Conservation (phyloP, 2,113 vertebrate genomes). For the Noturus placidus region DNA sequence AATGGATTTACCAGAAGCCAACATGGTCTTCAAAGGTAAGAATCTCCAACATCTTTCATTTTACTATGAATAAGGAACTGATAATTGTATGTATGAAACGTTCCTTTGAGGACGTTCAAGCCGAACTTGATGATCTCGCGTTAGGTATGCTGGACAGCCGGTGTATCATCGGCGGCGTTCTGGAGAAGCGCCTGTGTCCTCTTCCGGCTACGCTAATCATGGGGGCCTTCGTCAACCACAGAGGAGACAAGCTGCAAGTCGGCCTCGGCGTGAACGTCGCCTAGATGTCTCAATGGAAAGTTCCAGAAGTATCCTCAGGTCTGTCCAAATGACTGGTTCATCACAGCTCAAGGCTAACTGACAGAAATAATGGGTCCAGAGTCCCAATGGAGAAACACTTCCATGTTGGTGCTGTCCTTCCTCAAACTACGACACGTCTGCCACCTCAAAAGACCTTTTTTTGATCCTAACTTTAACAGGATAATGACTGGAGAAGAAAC, state of each 20-base stretch:
- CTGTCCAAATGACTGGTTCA: slow-evolving; percentile 11
- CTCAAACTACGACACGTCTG: neutral
- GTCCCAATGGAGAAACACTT: neutral
- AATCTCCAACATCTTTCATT: neutral
- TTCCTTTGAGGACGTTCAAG: neutral
- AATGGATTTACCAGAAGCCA: slow-evolving; percentile 87
- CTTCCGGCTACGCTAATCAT: slow-evolving; percentile 90
- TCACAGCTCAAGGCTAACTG: neutral
- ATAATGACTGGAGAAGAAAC: neutral
- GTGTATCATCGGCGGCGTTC: slow-evolving; percentile 89
- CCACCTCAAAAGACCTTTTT: neutral
- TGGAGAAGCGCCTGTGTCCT: slow-evolving; percentile 90
- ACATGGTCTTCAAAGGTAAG: slow-evolving; percentile 89
- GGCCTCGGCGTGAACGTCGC: slow-evolving; percentile 91
- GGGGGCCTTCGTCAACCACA: slow-evolving; percentile 92
- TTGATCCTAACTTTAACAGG: neutral
- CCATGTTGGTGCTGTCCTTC: slow-evolving; percentile 27
- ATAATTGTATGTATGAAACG: neutral
- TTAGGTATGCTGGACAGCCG: slow-evolving; percentile 91
- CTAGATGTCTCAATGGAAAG: slow-evolving; percentile 56
- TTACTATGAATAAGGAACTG: neutral
- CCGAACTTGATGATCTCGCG: neutral
- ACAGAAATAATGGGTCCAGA: neutral
- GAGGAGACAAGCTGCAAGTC: slow-evolving; percentile 90
- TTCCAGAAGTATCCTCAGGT: slow-evolving; percentile 13